Evolutionary conservation across 2,113 vertebrate species (phyloP).

Genomic region (Actenoides hombroni): DNA sequence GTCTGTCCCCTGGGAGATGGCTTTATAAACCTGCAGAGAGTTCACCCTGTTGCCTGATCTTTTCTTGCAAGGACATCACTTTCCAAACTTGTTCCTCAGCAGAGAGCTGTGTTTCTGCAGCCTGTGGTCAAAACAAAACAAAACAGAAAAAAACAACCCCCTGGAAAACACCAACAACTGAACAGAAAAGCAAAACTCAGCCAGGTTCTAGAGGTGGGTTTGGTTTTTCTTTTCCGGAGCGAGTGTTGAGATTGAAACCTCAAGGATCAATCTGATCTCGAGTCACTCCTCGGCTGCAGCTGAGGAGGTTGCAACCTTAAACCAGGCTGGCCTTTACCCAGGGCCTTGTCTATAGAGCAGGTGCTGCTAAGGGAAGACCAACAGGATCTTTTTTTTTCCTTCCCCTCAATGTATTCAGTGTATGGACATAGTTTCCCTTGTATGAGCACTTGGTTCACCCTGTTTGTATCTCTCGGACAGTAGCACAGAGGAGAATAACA

Average conservation of each 20-base stretch:
- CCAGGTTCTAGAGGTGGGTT: not conserved
- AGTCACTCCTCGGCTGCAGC: not conserved
- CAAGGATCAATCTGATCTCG: not conserved
- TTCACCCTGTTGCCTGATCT: not conserved
- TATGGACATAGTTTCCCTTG: not conserved
- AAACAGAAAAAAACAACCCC: not conserved
- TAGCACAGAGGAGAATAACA: not conserved
- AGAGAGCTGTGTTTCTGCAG: not conserved
- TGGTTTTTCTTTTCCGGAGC: rapidly evolving
- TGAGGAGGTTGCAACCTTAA: conserved; percentile 30
- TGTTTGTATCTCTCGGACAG: rapidly evolving
- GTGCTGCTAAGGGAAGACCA: not conserved
- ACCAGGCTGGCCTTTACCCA: not conserved
- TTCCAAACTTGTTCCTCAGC: not conserved
- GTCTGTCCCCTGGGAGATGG: not conserved
- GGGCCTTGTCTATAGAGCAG: not conserved
- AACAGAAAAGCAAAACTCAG: not conserved
- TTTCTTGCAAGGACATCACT: not conserved
- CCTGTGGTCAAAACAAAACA: not conserved
- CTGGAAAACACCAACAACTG: not conserved
- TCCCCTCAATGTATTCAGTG: rapidly evolving
- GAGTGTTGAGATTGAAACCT: not conserved
- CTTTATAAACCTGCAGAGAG: not conserved
- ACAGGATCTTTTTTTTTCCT: not conserved
- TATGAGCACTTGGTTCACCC: rapidly evolving